Percentiles rank a stretch among this genome's conserved stretches.
These are phyloP conservation scores for Lepus townsendii DNA, from an alignment of 2,797 vertebrate genomes.

Conservation along the genomic window DNA sequence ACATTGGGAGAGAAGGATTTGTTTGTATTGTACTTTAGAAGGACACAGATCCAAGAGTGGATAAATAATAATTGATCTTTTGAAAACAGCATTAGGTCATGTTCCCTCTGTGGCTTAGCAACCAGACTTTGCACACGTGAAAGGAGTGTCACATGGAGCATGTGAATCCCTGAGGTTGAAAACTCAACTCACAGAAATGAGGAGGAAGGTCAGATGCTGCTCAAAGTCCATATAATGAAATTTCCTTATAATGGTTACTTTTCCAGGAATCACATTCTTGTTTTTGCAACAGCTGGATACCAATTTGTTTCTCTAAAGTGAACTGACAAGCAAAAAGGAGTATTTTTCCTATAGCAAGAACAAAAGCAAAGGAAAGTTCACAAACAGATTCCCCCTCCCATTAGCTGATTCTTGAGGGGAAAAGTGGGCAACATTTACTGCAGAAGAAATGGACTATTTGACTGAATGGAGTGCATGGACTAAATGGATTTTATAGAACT, in stretches of 20 bases:
- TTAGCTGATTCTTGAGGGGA: neutral
- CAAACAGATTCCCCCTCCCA: neutral
- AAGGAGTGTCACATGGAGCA: slow-evolving; percentile 31
- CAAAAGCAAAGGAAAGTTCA: neutral
- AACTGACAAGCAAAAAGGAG: neutral
- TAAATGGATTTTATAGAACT: neutral
- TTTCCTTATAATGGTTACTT: neutral
- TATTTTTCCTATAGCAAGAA: neutral
- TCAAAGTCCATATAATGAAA: neutral
- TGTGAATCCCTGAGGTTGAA: neutral
- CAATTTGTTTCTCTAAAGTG: slow-evolving; percentile 62
- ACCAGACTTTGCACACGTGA: slow-evolving; percentile 57
- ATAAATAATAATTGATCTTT: slow-evolving; percentile 61
- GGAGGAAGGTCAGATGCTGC: neutral
- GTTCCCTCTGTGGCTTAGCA: slow-evolving; percentile 71
- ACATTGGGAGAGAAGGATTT: neutral
- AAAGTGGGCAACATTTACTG: neutral
- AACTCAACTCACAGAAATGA: neutral
- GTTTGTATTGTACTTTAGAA: slow-evolving; percentile 41
- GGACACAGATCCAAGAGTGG: slow-evolving; percentile 28
- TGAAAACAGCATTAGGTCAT: slow-evolving; percentile 41
- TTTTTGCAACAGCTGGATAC: slow-evolving; percentile 30
- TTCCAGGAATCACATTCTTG: slow-evolving; percentile 73
- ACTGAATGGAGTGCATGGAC: neutral
- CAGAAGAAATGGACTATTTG: neutral